Evolutionary conservation across 2,888 invertebrate species (phyloP).

Genomic region (Drosophila basisetae): DNA sequence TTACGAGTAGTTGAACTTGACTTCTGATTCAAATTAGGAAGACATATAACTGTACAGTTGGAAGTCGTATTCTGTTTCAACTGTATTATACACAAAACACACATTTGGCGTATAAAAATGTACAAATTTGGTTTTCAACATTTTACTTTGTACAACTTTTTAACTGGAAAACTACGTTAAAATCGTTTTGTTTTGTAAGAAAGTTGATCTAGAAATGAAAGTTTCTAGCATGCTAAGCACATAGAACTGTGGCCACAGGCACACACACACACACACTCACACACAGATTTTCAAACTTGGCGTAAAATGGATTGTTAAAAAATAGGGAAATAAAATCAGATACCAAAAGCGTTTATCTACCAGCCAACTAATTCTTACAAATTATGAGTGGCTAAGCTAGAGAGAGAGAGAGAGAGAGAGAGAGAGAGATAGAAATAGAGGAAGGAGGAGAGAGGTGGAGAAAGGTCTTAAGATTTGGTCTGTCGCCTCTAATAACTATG

Average conservation of each 20-base stretch:
- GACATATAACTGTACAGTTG: too few relatives aligned
- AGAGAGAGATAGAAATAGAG: not conserved
- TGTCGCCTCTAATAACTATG: conserved; percentile 64
- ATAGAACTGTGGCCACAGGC: conserved; percentile 1
- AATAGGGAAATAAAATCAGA: conserved; percentile 15
- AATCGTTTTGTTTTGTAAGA: conserved; percentile 15
- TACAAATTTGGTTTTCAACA: not conserved
- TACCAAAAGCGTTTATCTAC: conserved; percentile 40
- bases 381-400: conserved; percentile 35
- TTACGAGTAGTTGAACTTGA: not conserved
- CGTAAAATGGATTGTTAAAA: conserved; percentile 4
- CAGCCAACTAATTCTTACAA: conserved; percentile 54
- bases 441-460: not conserved
- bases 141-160: conserved; percentile 3
- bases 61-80: too few relatives aligned
- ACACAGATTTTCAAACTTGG: not conserved
- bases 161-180: conserved; percentile 11
- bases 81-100: too few relatives aligned
- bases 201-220: conserved; percentile 34
- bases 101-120: not conserved
- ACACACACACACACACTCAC: conserved; percentile 6
- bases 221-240: conserved; percentile 13
- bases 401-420: not conserved
- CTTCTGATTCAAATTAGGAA: too few relatives aligned
- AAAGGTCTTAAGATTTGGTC: conserved; percentile 42